phyloP scores from a whole-genome alignment of 2,888 invertebrate species.

The Cataglyphis rosenhaueri region DNA sequence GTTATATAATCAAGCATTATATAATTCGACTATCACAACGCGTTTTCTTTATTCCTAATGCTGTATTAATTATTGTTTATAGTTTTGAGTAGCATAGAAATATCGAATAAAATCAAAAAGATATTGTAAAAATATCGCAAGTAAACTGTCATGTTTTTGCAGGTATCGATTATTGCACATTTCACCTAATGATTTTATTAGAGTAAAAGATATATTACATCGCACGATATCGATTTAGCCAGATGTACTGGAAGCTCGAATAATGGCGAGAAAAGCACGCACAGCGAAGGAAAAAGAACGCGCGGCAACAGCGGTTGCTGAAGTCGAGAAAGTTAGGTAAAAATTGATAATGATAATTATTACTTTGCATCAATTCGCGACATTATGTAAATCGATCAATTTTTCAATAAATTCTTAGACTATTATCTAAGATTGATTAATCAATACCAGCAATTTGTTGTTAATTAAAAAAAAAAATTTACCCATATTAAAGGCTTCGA shows the following conservation, averaged over 20 bases:
- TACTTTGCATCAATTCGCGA: not conserved
- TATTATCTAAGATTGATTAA: not conserved
- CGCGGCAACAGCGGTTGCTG: slow-evolving; percentile 64
- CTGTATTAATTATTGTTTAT: not conserved
- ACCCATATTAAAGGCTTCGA: not conserved
- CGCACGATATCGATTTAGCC: slow-evolving; percentile 28
- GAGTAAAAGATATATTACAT: not conserved
- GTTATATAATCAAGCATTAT: not conserved
- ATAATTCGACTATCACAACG: not conserved
- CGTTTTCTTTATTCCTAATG: not conserved
- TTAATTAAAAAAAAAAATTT: not conserved
- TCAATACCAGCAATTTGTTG: not conserved
- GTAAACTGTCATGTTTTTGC: not conserved
- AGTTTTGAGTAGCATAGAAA: not conserved
- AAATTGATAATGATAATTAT: not conserved
- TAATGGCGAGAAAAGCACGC: slow-evolving; percentile 72
- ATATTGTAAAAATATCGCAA: not conserved
- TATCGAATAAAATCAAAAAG: not conserved
- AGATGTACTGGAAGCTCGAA: slow-evolving; percentile 41
- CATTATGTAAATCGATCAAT: not conserved
- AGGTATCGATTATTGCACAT: slow-evolving; percentile 12
- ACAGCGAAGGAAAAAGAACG: slow-evolving; percentile 65
- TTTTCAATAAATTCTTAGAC: not conserved
- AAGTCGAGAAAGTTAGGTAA: slow-evolving; percentile 73
- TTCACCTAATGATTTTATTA: slow-evolving; percentile 9